Evolutionary conservation across 1,140 invertebrate species (phyloP).

Genomic region (Choristoneura fumiferana): DNA sequence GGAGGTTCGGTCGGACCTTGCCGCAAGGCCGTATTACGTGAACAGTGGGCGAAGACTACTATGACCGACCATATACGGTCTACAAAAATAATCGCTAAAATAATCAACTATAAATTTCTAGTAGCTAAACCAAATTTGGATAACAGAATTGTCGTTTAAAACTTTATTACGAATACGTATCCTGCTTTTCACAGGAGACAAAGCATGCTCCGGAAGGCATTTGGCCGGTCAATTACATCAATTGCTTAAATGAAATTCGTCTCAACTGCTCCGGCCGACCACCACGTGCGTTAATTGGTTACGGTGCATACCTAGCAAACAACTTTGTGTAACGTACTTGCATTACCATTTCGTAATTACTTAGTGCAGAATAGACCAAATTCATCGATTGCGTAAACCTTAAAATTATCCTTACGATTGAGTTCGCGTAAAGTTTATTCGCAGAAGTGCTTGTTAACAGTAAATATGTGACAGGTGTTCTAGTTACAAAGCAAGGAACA

Average conservation of each 20-base stretch:
- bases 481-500: background rate
- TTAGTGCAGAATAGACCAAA: background rate
- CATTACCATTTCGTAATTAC: conserved; percentile 5
- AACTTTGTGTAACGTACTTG: conserved; percentile 27
- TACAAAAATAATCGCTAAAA: background rate
- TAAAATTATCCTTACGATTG: conserved; percentile 2
- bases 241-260: conserved; percentile 75
- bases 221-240: conserved; percentile 67
- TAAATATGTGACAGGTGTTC: conserved; percentile 3
- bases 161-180: too few relatives aligned
- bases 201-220: conserved; percentile 65
- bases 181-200: too few relatives aligned
- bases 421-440: too few relatives aligned
- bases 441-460: too few relatives aligned
- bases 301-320: conserved; percentile 72
- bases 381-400: background rate
- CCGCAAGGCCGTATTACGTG: conserved; percentile 56
- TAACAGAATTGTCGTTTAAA: background rate
- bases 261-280: conserved; percentile 46
- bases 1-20: conserved; percentile 65
- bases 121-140: background rate
- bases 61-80: conserved; percentile 47
- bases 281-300: conserved; percentile 65
- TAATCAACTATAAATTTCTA: conserved; percentile 5
- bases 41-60: conserved; percentile 39